These are phyloP conservation scores for Drosophila auraria DNA, from an alignment of 1,140 invertebrate species.

Conservation along the genomic window DNA sequence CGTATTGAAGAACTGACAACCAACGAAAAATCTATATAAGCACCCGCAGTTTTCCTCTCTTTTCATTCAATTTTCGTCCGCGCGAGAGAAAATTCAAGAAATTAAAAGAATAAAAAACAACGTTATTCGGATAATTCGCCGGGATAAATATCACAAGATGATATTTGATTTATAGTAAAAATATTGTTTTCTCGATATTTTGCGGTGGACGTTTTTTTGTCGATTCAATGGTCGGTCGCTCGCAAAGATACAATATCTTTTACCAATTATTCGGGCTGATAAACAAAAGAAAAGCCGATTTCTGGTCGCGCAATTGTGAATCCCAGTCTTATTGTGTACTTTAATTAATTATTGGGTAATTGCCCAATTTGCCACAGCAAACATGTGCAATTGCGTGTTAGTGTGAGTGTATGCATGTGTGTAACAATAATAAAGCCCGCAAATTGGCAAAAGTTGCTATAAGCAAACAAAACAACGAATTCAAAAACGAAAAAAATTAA, in stretches of 20 bases:
- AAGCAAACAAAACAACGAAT: conserved; percentile 13
- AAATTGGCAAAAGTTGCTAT: conserved; percentile 33
- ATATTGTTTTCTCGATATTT: conserved; percentile 7
- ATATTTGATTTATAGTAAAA: conserved; percentile 18
- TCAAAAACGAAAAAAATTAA: conserved; percentile 1
- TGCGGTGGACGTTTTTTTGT: not conserved
- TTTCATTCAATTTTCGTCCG: conserved; percentile 30
- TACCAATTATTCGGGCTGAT: not conserved
- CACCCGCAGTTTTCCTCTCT: not conserved
- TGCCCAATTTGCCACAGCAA: conserved; percentile 22
- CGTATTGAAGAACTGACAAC: no score
- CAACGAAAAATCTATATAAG: not conserved
- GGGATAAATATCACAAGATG: conserved; percentile 19
- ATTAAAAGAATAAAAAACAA: not conserved
- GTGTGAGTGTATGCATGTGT: conserved; percentile 22
- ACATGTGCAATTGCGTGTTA: conserved; percentile 18
- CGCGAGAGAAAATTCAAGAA: not conserved
- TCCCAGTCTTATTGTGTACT: conserved; percentile 16
- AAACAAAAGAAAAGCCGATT: conserved; percentile 9
- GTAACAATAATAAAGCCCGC: conserved; percentile 36
- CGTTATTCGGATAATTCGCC: conserved; percentile 15
- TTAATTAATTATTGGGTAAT: conserved; percentile 26
- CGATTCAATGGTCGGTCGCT: not conserved
- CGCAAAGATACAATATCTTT: not conserved
- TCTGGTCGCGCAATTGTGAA: conserved; percentile 28